phyloP scores from a whole-genome alignment of 2,888 invertebrate species.

The Capitulum mitella region DNA sequence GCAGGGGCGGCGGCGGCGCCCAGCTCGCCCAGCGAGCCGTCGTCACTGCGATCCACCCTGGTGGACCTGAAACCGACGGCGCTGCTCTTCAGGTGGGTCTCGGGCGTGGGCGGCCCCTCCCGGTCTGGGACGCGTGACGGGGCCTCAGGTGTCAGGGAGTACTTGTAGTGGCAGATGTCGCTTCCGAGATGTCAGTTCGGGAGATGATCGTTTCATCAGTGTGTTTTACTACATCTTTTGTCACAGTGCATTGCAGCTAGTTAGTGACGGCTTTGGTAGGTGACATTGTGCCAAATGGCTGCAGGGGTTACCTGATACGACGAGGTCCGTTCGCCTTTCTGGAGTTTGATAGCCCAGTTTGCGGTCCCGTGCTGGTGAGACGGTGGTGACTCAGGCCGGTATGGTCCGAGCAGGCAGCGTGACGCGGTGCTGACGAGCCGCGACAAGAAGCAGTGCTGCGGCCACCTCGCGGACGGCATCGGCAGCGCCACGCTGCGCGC shows the following conservation, averaged over 20 bases:
- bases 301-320: not conserved
- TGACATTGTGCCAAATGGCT: not conserved
- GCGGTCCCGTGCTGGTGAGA: not conserved
- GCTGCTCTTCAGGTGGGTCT: not conserved
- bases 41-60: not conserved
- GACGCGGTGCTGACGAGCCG: not conserved
- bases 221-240: too few species aligned
- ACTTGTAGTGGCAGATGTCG: not conserved
- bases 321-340: not conserved
- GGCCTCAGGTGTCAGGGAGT: not conserved
- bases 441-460: not conserved
- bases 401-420: not conserved
- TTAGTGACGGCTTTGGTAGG: too few species aligned
- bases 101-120: not conserved
- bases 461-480: slow-evolving; percentile 31
- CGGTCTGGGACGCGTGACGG: not conserved
- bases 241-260: too few species aligned
- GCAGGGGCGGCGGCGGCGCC: slow-evolving; percentile 30
- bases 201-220: not conserved
- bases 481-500: slow-evolving; percentile 36
- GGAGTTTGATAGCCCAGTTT: not conserved
- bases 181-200: not conserved
- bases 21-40: not conserved
- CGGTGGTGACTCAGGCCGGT: too few species aligned
- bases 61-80: not conserved